These are phyloP conservation scores for Parus major DNA, from an alignment of 2,113 vertebrate species.

Conservation along the genomic window DNA sequence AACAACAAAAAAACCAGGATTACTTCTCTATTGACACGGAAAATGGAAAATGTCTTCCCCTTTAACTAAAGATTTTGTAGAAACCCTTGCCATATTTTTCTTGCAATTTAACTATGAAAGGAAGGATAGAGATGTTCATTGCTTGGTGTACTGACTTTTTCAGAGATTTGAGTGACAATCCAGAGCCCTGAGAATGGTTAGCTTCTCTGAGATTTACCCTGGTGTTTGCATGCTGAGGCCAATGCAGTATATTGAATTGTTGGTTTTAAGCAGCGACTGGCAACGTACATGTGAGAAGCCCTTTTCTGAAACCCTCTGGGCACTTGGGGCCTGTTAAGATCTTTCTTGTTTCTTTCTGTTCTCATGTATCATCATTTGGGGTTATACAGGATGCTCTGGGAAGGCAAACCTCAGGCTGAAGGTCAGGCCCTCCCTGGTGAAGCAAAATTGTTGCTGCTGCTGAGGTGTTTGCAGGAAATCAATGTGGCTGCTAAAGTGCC, in stretches of 20 bases:
- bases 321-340: neutral
- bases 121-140: neutral
- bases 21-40: neutral
- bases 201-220: neutral
- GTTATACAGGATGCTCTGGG: neutral
- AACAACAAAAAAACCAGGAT: neutral
- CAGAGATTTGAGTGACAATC: neutral
- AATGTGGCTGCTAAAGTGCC: slow-evolving; percentile 6
- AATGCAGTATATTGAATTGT: neutral
- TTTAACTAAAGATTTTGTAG: neutral
- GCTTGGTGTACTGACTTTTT: neutral
- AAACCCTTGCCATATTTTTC: neutral
- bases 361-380: slow-evolving; percentile 2
- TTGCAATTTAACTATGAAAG: neutral
- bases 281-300: neutral
- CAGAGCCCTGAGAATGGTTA: neutral
- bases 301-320: neutral
- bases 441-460: slow-evolving; percentile 5
- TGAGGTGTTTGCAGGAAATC: neutral
- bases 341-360: neutral
- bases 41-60: neutral
- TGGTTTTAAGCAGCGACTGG: neutral
- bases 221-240: neutral
- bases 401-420: neutral
- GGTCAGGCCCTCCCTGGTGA: neutral